phyloP scores from a whole-genome alignment of 2,797 vertebrate genomes.

The Sarcoramphus papa region DNA sequence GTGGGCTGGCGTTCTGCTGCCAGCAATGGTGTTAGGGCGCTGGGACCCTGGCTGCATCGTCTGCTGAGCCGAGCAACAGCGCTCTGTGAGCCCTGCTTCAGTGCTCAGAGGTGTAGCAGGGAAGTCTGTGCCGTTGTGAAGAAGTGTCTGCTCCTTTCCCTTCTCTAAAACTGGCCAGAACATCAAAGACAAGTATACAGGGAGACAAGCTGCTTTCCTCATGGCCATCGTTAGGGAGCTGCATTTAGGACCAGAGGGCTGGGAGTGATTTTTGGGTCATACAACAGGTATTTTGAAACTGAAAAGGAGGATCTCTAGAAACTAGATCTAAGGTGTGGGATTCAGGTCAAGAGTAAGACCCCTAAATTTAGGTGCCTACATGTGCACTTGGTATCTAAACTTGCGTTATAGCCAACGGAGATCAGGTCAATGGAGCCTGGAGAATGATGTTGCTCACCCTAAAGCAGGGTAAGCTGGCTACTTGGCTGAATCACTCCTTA shows the following conservation, averaged over 20 bases:
- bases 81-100: neutral
- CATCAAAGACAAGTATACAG: neutral
- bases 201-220: neutral
- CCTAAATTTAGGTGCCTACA: neutral
- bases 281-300: neutral
- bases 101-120: neutral
- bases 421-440: neutral
- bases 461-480: neutral
- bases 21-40: neutral
- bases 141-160: neutral
- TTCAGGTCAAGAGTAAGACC: neutral
- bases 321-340: neutral
- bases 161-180: neutral
- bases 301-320: neutral
- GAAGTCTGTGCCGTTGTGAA: fast-evolving
- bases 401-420: neutral
- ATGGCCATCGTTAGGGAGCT: neutral
- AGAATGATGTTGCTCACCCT: neutral
- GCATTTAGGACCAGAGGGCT: neutral
- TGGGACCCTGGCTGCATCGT: neutral
- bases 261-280: neutral
- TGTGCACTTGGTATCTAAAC: neutral
- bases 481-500: neutral
- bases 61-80: neutral
- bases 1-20: neutral